Evolutionary conservation across 2,888 invertebrate genomes (phyloP), one percentile per base, ranked within the genome.

Genomic region (Trichacis sp.): DNA sequence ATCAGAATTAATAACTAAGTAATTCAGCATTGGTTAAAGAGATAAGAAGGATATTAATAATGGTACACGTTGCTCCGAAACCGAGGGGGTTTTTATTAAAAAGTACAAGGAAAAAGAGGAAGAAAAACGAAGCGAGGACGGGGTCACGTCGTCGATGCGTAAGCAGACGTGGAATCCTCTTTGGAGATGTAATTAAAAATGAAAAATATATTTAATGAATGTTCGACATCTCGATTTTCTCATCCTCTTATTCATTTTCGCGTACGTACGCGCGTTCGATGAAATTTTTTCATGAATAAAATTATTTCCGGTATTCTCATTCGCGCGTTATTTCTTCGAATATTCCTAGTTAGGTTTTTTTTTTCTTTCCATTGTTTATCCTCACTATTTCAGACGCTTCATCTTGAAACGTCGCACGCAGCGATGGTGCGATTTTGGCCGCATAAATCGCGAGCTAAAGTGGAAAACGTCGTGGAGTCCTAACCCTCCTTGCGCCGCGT

Each of bases 171-270:
- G 68, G 76, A 78, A 82, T 82, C 82, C 81, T 80, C 82, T 82
- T 82, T 82, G 73, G 77, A 77, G 75, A 80, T 80, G 82, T 82
- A 82, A 82, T 82, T 82, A 82, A 82, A 82, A 80, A 80, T n/a
- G 53, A 75, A 81, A 81, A 80, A 67, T 30, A 12, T 40, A 38
- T 70, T 65, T 56, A 79, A 81, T 79, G 81, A 81, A 81, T 81
- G 79, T 81, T 81, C 80, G 46, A 24, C 46, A 14, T 46, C 24
- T 29, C 45, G 20, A 40, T 45, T 9, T 18, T 45, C 20, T 9
- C 18, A 4, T 18, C 14, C 40, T 15, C 40, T 12, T 3, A n/a
- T 5, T 3, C 14, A 12, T 15, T 40, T 15, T 40, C 15, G 11
- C 33, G 11, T n/a, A n/a, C n/a, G n/a, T n/a, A n/a, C 15, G 14